Base-by-base conservation (phyloP, 1,140 invertebrate species). In the Stegodyphus dumicola region DNA sequence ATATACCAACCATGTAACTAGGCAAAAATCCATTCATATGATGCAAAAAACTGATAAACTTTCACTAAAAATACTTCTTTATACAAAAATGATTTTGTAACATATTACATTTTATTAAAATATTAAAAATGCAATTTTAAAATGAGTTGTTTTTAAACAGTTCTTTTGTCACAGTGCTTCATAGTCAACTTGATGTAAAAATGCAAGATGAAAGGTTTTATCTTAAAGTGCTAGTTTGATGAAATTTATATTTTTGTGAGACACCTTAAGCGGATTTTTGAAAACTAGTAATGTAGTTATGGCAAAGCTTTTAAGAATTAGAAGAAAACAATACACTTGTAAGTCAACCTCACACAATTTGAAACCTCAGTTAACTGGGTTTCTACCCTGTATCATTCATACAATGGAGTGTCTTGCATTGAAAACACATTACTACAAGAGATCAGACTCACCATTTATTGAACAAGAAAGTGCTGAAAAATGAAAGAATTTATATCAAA, bases 401-500 rank as follows among this genome's bases (percentile, higher is more conserved):
- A 60, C 56, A 60, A 15, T 60, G 9, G 56, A 60, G 9, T 60
- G 56, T 60, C 15, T 60, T 60, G 9, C 56, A 60, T 60, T 60
- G 15, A 60, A 60, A 60, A 60, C 56, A 60, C 56, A 60, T 60
- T 60, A 60, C 56, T 11, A 60, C 9, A 60, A 15, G 15, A 15
- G 9, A 11, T 11, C 9, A 60, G 9, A 11, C 56, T 11, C 56
- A 9, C 9, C 56, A 11, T 60, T 60, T 60, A 60, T 5, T 60
- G 9, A 60, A 60, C 56, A 60, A 60, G 56, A 60, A 60, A 60
- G 56, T 60, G 15, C 56, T 60, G 56, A 60, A 60, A 60, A 60
- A 60, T 60, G 56, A 60, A 60, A 60, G 88, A 69, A 85, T 88
- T 86, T 33, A 88, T 89, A 67, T 64, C 60, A 70, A 71, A 70